A percentile compares a stretch with the other conserved stretches of the same genome.
phyloP scores from a whole-genome alignment of 2,888 invertebrate species.

The Quadroppia sp. region DNA sequence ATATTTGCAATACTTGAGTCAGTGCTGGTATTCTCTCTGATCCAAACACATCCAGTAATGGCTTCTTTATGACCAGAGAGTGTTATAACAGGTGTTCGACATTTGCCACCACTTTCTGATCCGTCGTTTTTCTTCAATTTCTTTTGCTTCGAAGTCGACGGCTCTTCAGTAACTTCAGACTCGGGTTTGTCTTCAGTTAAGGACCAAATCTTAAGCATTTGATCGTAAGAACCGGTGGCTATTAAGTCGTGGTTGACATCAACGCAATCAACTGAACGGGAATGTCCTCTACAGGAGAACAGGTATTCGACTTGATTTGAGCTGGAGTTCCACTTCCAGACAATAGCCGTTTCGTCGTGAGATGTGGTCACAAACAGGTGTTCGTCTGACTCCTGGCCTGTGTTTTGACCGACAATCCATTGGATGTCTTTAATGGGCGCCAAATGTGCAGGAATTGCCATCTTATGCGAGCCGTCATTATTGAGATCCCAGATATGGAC shows the following conservation, averaged over 20 bases:
- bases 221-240: constrained; percentile 90
- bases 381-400: constrained; percentile 10
- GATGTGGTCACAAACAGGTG: constrained; percentile 62
- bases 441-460: constrained; percentile 79
- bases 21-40: constrained; percentile 52
- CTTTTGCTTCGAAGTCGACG: constrained; percentile 44
- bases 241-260: constrained; percentile 55
- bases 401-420: constrained; percentile 66
- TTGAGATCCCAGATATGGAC: constrained; percentile 81
- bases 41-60: constrained; percentile 70
- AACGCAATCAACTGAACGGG: constrained; percentile 83
- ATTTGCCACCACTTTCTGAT: constrained; percentile 49
- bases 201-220: constrained; percentile 85
- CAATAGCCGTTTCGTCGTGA: constrained; percentile 82
- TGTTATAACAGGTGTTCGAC: constrained; percentile 70
- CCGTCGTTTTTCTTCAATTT: constrained; percentile 45
- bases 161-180: constrained; percentile 49
- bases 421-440: constrained; percentile 80
- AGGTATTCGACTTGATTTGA: constrained; percentile 72
- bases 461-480: constrained; percentile 66
- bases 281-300: constrained; percentile 81
- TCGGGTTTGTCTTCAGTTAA: constrained; percentile 45
- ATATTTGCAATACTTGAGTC: constrained; percentile 55
- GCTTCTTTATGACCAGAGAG: constrained; percentile 89
- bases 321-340: constrained; percentile 80